Base-by-base conservation (phyloP, 2,888 invertebrate genomes). In the Amphipoea oculea region DNA sequence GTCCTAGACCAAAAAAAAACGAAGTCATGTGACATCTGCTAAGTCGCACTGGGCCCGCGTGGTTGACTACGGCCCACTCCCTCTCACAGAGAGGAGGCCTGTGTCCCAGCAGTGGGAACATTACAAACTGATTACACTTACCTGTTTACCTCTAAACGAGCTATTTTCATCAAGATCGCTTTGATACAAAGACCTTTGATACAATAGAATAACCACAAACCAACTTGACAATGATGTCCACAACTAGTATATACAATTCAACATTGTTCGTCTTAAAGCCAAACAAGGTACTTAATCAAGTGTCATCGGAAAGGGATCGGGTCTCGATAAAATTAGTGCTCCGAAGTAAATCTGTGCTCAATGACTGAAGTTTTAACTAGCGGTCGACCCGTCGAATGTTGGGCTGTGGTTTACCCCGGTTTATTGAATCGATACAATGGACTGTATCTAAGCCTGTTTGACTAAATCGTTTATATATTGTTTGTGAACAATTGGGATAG, bases 311-410 rank as follows among this genome's bases (percentile, higher is more conserved):
- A 51, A 66, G 62, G 45, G 69, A 71, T 66, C 66, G 42, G 62
- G 23, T 68, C n/a, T 66, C 73, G 45, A 81, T 51, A 71, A 79
- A 73, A 85, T 71, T 48, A 60, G 70, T 74, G 51, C 48, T 68
- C 42, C 48, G 20, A 57, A 29, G n/a, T 70, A 36, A 63, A 63
- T 57, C 40, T 36, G n/a, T 51, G 17, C 29, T 68, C 79, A 63
- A 63, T 42, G 45, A 36, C 66, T 45, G 14, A 82, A 83, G 85
- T 83, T 85, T 80, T 80, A 85, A 82, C 82, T 74, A 67, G 66
- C 14, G 71, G 70, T 54, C 42, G 65, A 77, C 40, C 51, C 23
- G 5, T 11, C 42, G 23, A 69, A 20, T n/a, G 51, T 36, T 11
- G 29, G 62, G 6, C 14, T 79, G 82, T 23, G 84, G 82, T 72